phyloP scores from a whole-genome alignment of 2,797 vertebrate genomes.

The Jordanella pulchra region DNA sequence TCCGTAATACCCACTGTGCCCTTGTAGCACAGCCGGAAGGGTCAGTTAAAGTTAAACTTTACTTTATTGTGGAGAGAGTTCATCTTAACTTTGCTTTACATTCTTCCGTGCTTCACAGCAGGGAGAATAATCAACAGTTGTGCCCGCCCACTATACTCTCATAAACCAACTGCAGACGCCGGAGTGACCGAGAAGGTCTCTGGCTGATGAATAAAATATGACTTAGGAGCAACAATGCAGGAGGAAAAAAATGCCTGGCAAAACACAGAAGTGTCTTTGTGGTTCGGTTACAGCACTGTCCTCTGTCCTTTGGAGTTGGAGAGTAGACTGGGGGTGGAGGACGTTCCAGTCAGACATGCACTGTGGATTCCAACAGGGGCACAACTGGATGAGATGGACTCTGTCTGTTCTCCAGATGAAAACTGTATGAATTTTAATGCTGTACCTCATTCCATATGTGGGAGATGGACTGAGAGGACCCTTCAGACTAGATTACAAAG shows the following conservation, averaged over 20 bases:
- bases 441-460: slow-evolving; percentile 70
- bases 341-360: slow-evolving; percentile 46
- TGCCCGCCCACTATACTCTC: slow-evolving; percentile 61
- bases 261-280: slow-evolving; percentile 80
- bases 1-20: not conserved
- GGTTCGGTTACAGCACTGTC: slow-evolving; percentile 41
- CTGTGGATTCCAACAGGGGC: slow-evolving; percentile 77
- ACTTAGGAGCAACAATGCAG: slow-evolving; percentile 64
- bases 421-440: slow-evolving; percentile 79
- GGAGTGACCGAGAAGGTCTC: slow-evolving; percentile 56
- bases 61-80: slow-evolving; percentile 15
- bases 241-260: slow-evolving; percentile 38
- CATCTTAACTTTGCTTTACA: slow-evolving; percentile 26
- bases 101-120: not conserved
- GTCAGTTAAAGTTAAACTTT: slow-evolving; percentile 34
- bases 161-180: slow-evolving; percentile 64
- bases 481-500: slow-evolving; percentile 57
- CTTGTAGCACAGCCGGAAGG: slow-evolving; percentile 2
- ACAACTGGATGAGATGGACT: slow-evolving; percentile 64
- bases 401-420: slow-evolving; percentile 71
- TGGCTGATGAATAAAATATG: slow-evolving; percentile 80
- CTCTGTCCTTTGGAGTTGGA: slow-evolving; percentile 63
- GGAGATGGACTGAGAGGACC: slow-evolving; percentile 65
- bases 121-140: slow-evolving; percentile 14
- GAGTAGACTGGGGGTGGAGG: slow-evolving; percentile 52